Base-by-base conservation (phyloP, 2,797 vertebrate genomes). In the Hippocampus kuda region DNA sequence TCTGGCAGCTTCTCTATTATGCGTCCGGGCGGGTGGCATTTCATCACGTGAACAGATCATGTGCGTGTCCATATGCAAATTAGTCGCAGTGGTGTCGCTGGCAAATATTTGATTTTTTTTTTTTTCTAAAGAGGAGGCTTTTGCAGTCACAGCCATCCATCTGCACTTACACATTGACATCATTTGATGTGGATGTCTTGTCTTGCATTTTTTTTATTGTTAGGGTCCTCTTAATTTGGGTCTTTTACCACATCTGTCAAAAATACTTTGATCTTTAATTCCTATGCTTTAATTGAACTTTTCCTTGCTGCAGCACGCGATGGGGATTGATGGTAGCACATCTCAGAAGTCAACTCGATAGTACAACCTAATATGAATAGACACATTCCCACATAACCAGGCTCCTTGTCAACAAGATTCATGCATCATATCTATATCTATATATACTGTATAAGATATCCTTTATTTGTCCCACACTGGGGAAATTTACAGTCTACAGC, bases 1-100 rank as follows among this genome's bases (percentile, higher is more conserved):
- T 88, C 90, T 86, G 83, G 90, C 77, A 85, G 82, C 83, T 89
- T 90, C 89, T 83, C 78, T 68, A 86, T 90, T 90, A 86, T 90
- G 70, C 27, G 62, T 65, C 3, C 46, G 77, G 83, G 80, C 83
- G 75, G 84, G 82, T 77, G 85, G 87, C 81, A 88, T 89, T 86
- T 88, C 85, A 84, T 85, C 84, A 85, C 72, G 74, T 88, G 87
- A 83, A 86, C 85, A 86, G 83, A 85, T 84, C 79, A 83, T 80
- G 83, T 81, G 81, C 75, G 79, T 81, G 81, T 79, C 75, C 78
- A 75, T 81, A 79, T 65, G 61, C 77, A 65, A 38, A 73, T 5
- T 48, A 7, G 64, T 65, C 44, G 20, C 26, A 10, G 46, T 26
- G 9, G 10, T n/a, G 15, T 30, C 16, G 24, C 44, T 49, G 27